Evolutionary conservation across 2,113 vertebrate species (phyloP).

Genomic region (Onychostruthus taczanowskii): DNA sequence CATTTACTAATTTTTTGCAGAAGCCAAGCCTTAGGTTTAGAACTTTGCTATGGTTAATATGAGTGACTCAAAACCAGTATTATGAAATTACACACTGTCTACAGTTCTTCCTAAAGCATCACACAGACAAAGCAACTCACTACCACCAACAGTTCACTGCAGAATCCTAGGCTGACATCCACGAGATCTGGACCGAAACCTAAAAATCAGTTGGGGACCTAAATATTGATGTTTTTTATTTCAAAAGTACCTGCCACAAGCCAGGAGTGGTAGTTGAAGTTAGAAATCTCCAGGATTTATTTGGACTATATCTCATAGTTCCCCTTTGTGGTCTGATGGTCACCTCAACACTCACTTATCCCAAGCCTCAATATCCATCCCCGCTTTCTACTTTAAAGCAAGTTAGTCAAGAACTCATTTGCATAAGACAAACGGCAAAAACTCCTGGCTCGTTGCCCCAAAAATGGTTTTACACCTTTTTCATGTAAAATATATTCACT

Average conservation of each 20-base stretch:
- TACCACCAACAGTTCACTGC: neutral
- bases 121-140: neutral
- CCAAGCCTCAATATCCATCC: neutral
- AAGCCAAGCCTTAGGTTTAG: neutral
- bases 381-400: neutral
- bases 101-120: neutral
- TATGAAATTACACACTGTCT: neutral
- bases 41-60: neutral
- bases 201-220: neutral
- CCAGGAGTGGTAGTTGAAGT: neutral
- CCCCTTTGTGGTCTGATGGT: neutral
- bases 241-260: neutral
- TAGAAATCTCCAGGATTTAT: neutral
- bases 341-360: neutral
- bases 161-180: neutral
- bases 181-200: neutral
- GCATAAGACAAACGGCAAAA: neutral
- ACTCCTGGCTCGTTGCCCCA: neutral
- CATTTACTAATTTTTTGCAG: neutral
- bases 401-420: neutral
- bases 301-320: neutral
- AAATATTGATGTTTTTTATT: neutral
- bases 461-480: neutral
- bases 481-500: neutral
- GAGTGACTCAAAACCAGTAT: neutral